Evolutionary conservation across 1,140 invertebrate species (phyloP).

Genomic region (Drosophila subobscura): DNA sequence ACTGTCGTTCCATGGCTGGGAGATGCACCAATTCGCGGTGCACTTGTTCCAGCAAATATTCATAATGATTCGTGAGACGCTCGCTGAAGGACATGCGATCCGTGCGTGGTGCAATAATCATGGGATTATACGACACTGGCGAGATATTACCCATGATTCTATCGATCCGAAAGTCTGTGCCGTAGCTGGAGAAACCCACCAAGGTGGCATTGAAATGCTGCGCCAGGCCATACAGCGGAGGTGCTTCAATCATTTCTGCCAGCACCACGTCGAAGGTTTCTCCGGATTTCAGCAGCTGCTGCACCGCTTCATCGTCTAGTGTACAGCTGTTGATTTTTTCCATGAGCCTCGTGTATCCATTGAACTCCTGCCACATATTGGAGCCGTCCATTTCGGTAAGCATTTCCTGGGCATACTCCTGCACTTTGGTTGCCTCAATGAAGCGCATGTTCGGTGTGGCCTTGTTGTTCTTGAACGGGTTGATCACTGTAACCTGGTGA

Average conservation of each 20-base stretch:
- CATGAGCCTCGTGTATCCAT: constrained; percentile 48
- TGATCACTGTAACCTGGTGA: constrained; percentile 85
- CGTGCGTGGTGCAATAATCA: constrained; percentile 58
- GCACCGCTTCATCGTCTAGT: constrained; percentile 41
- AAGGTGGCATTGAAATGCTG: constrained; percentile 75
- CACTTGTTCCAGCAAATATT: constrained; percentile 24
- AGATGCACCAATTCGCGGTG: constrained; percentile 33
- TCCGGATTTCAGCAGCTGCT: constrained; percentile 52
- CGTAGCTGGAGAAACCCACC: constrained; percentile 66
- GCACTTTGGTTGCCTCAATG: constrained; percentile 58
- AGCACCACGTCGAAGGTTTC: constrained; percentile 77
- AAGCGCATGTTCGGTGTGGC: constrained; percentile 74
- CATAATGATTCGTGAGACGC: constrained; percentile 79
- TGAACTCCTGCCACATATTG: constrained; percentile 69
- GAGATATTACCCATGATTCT: constrained; percentile 63
- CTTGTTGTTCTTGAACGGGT: constrained; percentile 74
- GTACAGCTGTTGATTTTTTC: neutral
- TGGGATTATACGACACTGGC: constrained; percentile 77
- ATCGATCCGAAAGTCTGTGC: constrained; percentile 59
- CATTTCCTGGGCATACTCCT: constrained; percentile 35
- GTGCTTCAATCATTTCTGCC: constrained; percentile 60
- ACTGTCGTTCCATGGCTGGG: constrained; percentile 63
- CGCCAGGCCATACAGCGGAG: constrained; percentile 60
- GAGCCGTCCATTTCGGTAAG: constrained; percentile 11
- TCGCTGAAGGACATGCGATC: constrained; percentile 83